These are phyloP conservation scores for Epiblema foenella DNA, from an alignment of 2,888 invertebrate species.

Conservation along the genomic window DNA sequence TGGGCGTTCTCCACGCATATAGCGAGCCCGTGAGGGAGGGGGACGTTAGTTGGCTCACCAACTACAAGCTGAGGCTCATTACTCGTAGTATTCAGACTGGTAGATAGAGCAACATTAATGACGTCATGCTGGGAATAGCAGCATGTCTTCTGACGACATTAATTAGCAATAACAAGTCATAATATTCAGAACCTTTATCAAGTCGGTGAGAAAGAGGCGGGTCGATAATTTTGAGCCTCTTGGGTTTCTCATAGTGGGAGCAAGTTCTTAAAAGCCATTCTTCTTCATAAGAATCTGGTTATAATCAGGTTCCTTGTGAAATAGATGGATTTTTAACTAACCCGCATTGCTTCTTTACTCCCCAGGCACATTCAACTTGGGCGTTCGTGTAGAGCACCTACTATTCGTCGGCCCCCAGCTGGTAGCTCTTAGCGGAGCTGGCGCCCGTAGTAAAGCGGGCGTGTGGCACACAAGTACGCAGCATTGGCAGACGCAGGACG, in stretches of 20 bases:
- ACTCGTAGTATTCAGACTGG: too few species aligned
- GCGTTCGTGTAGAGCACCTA: conserved; percentile 96
- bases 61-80: conserved; percentile 52
- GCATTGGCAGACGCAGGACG: conserved; percentile 98
- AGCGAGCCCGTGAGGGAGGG: conserved; percentile 77
- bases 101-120: background rate
- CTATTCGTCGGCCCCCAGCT: conserved; percentile 99
- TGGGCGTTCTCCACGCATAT: conserved; percentile 70
- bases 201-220: background rate
- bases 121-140: conserved; percentile 60
- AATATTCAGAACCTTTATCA: background rate
- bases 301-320: background rate
- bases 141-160: background rate
- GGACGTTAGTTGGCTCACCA: conserved; percentile 80
- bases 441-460: conserved; percentile 90
- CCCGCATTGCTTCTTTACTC: background rate
- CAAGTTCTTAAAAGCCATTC: too few species aligned
- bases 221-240: too few species aligned
- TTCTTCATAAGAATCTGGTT: too few species aligned
- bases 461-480: conserved; percentile 99
- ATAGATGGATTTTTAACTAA: too few species aligned
- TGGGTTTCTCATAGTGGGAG: too few species aligned
- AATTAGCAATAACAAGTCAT: background rate
- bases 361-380: conserved; percentile 94
- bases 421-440: conserved; percentile 93